Evolutionary conservation across 2,797 vertebrate species (phyloP), one percentile per base, ranked within the genome.

Genomic region (Propithecus deckenii): DNA sequence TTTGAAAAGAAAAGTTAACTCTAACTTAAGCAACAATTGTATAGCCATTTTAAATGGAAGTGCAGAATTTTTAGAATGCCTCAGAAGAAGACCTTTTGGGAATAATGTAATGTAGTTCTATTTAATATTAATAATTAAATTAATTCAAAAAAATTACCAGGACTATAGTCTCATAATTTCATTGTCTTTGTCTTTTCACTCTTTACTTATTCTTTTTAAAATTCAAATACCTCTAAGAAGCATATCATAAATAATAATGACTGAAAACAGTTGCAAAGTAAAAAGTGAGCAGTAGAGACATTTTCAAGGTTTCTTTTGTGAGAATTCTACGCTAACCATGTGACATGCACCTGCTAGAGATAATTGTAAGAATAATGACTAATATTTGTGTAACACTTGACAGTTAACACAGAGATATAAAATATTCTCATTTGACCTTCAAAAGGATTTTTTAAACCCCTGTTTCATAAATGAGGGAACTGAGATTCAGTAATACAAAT

Each of bases 351-450:
- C 57, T 81, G 72, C 11, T 46, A 76, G 35, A 91, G 38, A 71
- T 75, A 80, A 79, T 79, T 71, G 20, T 52, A 48, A 86, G 52
- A 75, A 59, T 57, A 69, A 84, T 43, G 78, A 88, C 63, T 83
- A 86, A 95, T 50, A 86, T 72, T 94, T 83, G 41, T 38, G 57
- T 55, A 59, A 9, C 48, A 81, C 59, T 94, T 86, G 67, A 78
- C 41, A 76, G 28, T 76, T 81, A 74, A 81, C 35, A 65, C n/a
- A 55, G 14, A 96, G 30, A 52, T 69, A 91, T 63, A 46, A 93
- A 59, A 90, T 67, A 85, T 50, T 96, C 38, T 84, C 46, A 80
- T 74, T 75, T 80, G 38, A 90, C 72, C 81, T 95, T 97, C 76
- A 78, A 81, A 95, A 61, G 55, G 1, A 84, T 38, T 57, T 80